Conservation (phyloP, 2,888 invertebrate species). For the Exocentrus adspersus region DNA sequence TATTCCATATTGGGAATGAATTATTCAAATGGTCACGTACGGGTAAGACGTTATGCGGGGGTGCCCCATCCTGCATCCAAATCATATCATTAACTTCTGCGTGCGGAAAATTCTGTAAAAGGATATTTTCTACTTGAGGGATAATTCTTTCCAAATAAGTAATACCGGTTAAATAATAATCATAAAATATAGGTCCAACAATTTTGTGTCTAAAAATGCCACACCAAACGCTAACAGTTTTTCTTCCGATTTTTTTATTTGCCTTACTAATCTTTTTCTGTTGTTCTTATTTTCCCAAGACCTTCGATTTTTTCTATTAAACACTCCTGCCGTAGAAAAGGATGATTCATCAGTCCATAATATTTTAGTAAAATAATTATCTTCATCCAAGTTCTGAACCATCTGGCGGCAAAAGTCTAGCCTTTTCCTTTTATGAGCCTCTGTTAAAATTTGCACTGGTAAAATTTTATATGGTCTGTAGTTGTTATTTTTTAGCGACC, state of each 20-base stretch:
- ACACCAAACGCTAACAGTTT: no score
- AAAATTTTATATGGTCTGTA: constrained; percentile 12
- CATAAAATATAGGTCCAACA: no score
- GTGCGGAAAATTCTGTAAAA: no score
- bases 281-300: no score
- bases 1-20: neutral
- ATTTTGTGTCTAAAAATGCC: no score
- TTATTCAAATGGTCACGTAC: constrained; percentile 8
- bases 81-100: no score
- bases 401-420: constrained; percentile 6
- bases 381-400: constrained; percentile 1
- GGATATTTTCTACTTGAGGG: no score
- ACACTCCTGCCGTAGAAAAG: neutral
- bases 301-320: constrained; percentile 10
- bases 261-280: no score
- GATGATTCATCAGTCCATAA: constrained; percentile 1
- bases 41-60: neutral
- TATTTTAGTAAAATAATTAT: neutral
- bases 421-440: constrained; percentile 7
- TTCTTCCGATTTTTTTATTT: no score
- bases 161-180: no score
- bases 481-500: constrained; percentile 7
- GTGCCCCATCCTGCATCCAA: constrained; percentile 12
- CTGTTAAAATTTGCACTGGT: constrained; percentile 8
- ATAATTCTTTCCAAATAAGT: no score